These are phyloP conservation scores for Eulemur mongoz DNA, from an alignment of 2,797 vertebrate species.

Conservation along the genomic window DNA sequence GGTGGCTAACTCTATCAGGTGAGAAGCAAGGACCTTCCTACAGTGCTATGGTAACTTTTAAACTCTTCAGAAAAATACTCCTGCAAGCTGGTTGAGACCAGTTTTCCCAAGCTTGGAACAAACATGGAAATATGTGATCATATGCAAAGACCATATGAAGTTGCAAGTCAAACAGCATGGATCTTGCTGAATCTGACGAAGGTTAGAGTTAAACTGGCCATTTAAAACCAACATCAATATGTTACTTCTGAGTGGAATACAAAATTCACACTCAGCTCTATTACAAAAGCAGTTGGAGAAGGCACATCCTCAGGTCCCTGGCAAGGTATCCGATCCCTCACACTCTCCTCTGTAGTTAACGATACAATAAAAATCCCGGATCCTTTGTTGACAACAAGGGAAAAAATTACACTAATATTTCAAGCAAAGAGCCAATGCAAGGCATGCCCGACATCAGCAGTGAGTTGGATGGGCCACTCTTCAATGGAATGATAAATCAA, in stretches of 20 bases:
- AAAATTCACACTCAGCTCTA: not conserved
- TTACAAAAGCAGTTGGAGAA: not conserved
- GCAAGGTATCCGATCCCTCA: not conserved
- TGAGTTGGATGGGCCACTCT: not conserved
- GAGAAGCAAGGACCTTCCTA: not conserved
- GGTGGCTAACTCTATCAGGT: not conserved
- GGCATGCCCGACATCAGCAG: not conserved
- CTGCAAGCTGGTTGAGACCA: not conserved
- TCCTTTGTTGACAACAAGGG: not conserved
- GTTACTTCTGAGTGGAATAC: not conserved
- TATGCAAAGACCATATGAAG: not conserved
- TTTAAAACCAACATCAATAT: not conserved
- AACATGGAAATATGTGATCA: not conserved
- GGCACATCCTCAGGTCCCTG: not conserved
- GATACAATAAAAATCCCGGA: not conserved
- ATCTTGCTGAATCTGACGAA: slow-evolving; percentile 5
- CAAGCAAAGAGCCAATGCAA: not conserved
- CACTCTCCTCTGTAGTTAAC: not conserved
- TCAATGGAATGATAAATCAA: not conserved
- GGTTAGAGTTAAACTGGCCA: not conserved
- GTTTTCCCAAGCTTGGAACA: slow-evolving; percentile 14
- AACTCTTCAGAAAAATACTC: not conserved
- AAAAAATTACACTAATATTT: not conserved
- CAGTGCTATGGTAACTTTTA: not conserved
- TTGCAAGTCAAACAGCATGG: not conserved